Conservation (phyloP, 1,140 invertebrate species). For the Lepidostoma basale region DNA sequence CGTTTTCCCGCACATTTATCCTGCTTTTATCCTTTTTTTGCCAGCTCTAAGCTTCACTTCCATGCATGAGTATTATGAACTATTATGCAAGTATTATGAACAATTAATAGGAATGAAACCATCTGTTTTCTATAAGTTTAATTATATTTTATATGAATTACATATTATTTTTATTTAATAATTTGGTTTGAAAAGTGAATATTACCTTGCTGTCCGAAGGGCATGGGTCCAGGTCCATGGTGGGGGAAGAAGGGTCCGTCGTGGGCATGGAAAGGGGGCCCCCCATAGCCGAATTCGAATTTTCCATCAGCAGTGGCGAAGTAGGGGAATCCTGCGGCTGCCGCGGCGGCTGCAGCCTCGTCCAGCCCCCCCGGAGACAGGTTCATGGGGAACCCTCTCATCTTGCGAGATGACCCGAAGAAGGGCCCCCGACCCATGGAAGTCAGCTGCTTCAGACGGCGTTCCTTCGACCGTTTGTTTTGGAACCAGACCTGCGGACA, state of each 20-base stretch:
- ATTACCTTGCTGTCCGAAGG: slow-evolving; percentile 75
- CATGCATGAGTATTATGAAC: too few species aligned
- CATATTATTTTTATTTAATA: too few species aligned
- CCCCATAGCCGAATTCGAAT: slow-evolving; percentile 88
- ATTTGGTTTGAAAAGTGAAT: background rate
- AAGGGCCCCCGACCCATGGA: slow-evolving; percentile 91
- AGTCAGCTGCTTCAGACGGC: slow-evolving; percentile 89
- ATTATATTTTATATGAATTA: too few species aligned
- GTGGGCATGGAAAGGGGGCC: slow-evolving; percentile 84
- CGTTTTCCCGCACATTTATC: too few species aligned
- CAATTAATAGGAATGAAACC: too few species aligned
- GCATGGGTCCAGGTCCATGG: slow-evolving; percentile 72
- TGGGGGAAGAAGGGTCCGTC: slow-evolving; percentile 83
- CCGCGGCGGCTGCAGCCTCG: slow-evolving; percentile 69
- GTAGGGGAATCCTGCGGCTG: slow-evolving; percentile 78
- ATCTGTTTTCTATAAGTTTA: too few species aligned
- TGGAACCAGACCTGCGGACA: slow-evolving; percentile 96
- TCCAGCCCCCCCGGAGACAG: slow-evolving; percentile 83
- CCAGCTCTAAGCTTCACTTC: too few species aligned
- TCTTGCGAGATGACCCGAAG: slow-evolving; percentile 87
- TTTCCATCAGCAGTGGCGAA: slow-evolving; percentile 82
- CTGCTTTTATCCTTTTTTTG: too few species aligned
- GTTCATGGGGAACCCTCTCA: slow-evolving; percentile 89
- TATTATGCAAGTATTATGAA: too few species aligned
- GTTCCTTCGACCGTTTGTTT: slow-evolving; percentile 97